These are phyloP conservation scores for Ferrisia virgata DNA, from an alignment of 2,888 invertebrate species.

Conservation along the genomic window DNA sequence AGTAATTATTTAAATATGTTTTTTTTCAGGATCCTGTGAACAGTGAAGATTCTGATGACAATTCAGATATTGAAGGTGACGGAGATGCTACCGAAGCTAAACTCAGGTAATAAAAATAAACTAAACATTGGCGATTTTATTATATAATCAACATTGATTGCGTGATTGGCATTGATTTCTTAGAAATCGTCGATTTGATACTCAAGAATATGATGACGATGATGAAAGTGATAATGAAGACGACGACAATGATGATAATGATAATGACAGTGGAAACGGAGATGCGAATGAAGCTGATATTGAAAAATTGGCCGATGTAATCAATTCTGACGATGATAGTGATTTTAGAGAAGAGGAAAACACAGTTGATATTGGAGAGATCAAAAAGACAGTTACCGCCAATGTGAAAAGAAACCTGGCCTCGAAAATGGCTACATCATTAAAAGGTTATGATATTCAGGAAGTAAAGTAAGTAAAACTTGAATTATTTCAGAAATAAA, in stretches of 20 bases:
- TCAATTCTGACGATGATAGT: constrained; percentile 50
- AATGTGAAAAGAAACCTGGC: not conserved
- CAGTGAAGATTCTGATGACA: constrained; percentile 48
- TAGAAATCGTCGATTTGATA: constrained; percentile 49
- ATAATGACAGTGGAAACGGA: not conserved
- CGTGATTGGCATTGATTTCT: constrained; percentile 48
- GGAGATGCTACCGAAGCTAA: constrained; percentile 49
- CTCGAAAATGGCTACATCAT: not conserved
- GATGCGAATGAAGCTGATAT: not conserved
- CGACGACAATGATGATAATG: constrained; percentile 50
- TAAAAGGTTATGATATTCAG: not conserved
- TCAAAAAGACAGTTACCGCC: not conserved
- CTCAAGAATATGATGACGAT: constrained; percentile 48
- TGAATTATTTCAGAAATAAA: not conserved
- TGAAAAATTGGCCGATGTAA: not conserved
- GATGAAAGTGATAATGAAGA: constrained; percentile 47
- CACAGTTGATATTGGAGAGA: constrained; percentile 53
- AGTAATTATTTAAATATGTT: not conserved
- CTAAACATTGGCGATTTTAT: not conserved
- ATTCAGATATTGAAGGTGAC: constrained; percentile 49
- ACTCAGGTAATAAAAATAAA: not conserved
- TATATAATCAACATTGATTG: not conserved
- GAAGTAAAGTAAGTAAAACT: not conserved
- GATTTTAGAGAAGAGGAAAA: constrained; percentile 53
- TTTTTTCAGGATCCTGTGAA: not conserved